Evolutionary conservation across 2,113 vertebrate species (phyloP).

Genomic region (Salminus brasiliensis): DNA sequence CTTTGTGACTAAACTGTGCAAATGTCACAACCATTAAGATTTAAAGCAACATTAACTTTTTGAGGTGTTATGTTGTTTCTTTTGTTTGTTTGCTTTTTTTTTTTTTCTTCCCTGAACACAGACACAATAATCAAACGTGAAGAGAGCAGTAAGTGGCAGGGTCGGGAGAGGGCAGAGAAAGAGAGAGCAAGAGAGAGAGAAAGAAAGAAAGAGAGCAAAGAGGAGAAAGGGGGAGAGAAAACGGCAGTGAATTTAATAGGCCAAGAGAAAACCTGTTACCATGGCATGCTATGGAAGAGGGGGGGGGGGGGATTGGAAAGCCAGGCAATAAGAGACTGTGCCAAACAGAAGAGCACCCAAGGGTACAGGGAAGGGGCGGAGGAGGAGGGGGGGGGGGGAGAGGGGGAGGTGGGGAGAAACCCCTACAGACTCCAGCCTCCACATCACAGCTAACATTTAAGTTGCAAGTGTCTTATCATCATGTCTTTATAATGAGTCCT

Average conservation of each 20-base stretch:
- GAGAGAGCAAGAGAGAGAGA: conserved; percentile 73
- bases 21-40: conserved; percentile 68
- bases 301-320: conserved; percentile 90
- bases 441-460: conserved; percentile 85
- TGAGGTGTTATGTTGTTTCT: conserved; percentile 47
- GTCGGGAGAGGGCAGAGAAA: conserved; percentile 77
- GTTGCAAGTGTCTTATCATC: conserved; percentile 72
- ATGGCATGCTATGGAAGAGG: conserved; percentile 95
- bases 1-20: conserved; percentile 69
- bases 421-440: conserved; percentile 83
- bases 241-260: conserved; percentile 82
- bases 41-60: conserved; percentile 51
- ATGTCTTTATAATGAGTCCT: conserved; percentile 80
- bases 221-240: conserved; percentile 65
- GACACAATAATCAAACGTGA: conserved; percentile 73
- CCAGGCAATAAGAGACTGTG: conserved; percentile 90
- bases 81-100: conserved; percentile 61
- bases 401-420: conserved; percentile 52
- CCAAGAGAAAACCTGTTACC: conserved; percentile 86
- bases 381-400: conserved; percentile 47
- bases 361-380: conserved; percentile 71
- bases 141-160: conserved; percentile 75
- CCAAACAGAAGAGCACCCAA: conserved; percentile 85
- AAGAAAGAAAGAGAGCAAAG: conserved; percentile 71
- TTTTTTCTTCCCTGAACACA: conserved; percentile 65